Percentiles rank a stretch among this genome's conserved stretches.
Conservation (phyloP, 2,113 vertebrate species). For the Heterotis niloticus region DNA sequence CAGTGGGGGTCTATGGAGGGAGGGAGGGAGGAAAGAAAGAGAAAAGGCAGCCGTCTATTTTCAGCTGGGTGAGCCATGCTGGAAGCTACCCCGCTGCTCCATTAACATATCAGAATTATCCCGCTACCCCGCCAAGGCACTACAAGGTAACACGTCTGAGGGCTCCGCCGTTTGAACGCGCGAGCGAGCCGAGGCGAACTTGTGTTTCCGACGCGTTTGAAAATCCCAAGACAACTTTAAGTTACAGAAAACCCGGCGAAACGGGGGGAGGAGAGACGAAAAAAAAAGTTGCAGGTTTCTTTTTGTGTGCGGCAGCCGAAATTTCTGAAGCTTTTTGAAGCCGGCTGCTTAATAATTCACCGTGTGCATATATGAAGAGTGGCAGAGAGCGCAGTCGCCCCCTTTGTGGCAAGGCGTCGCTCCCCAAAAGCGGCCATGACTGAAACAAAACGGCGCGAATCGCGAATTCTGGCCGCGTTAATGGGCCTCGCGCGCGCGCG, state of each 20-base stretch:
- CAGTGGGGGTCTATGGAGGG: conserved; percentile 36
- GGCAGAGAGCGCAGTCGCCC: conserved; percentile 37
- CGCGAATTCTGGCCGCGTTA: too few species aligned
- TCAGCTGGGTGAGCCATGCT: conserved; percentile 67
- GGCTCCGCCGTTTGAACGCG: conserved; percentile 65
- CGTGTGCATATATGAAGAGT: conserved; percentile 24
- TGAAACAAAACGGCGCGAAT: too few species aligned
- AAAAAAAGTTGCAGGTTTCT: conserved; percentile 48
- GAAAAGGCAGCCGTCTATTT: conserved; percentile 72
- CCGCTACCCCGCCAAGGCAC: conserved; percentile 63
- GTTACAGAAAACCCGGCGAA: conserved; percentile 59
- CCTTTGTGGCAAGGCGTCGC: background rate
- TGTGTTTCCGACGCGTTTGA: conserved; percentile 65
- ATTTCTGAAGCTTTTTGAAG: conserved; percentile 66
- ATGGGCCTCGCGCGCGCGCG: too few species aligned
- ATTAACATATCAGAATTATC: conserved; percentile 80
- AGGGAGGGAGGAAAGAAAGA: conserved; percentile 56
- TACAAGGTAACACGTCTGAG: conserved; percentile 78
- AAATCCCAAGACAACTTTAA: conserved; percentile 67
- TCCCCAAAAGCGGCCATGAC: too few species aligned
- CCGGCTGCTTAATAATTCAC: conserved; percentile 69
- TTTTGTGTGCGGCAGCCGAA: conserved; percentile 57
- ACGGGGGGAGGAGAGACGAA: conserved; percentile 45
- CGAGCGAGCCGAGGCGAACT: conserved; percentile 62
- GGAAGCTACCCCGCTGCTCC: conserved; percentile 68